phyloP scores from a whole-genome alignment of 2,113 vertebrate genomes.

The Tinamus guttatus region DNA sequence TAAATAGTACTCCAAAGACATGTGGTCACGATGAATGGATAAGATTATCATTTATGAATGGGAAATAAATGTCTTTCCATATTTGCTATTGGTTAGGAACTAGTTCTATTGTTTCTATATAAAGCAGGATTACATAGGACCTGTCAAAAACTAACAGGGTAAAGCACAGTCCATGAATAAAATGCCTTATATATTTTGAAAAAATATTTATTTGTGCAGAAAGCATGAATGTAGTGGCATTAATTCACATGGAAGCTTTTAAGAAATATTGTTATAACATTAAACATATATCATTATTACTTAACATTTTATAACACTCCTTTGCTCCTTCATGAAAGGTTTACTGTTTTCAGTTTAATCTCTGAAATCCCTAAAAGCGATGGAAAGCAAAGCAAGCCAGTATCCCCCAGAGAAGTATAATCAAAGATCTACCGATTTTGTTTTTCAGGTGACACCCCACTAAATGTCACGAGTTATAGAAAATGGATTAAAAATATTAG shows the following conservation, averaged over 20 bases:
- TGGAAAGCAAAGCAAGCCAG: not conserved
- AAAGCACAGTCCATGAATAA: not conserved
- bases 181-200: not conserved
- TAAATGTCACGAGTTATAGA: not conserved
- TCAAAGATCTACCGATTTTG: accelerated
- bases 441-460: not conserved
- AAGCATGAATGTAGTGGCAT: not conserved
- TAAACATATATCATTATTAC: not conserved
- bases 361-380: not conserved
- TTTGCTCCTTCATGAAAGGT: not conserved
- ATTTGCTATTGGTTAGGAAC: not conserved
- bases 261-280: not conserved
- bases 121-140: not conserved
- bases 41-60: not conserved
- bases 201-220: not conserved
- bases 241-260: not conserved
- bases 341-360: not conserved
- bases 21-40: not conserved
- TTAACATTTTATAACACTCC: not conserved
- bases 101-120: not conserved
- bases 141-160: not conserved
- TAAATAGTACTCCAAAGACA: not conserved
- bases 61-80: not conserved
- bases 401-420: not conserved
- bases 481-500: not conserved